phyloP scores from a whole-genome alignment of 2,888 invertebrate genomes.

The Pseudanteris insignis region DNA sequence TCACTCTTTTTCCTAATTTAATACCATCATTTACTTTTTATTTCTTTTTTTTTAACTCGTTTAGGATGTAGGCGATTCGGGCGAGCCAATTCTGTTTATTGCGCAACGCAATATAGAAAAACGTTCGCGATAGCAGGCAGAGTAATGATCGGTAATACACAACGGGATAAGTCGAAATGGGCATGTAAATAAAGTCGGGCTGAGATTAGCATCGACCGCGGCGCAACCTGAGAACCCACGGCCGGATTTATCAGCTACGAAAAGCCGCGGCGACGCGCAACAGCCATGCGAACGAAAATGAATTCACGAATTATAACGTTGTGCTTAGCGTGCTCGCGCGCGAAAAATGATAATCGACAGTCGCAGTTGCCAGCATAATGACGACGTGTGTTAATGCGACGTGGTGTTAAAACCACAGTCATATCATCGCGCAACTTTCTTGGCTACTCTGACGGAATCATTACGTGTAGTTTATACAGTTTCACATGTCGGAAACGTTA shows the following conservation, averaged over 20 bases:
- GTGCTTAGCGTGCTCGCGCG: slow-evolving; percentile 18
- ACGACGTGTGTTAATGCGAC: slow-evolving; percentile 7
- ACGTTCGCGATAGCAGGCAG: slow-evolving; percentile 27
- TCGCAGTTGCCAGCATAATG: slow-evolving; percentile 13
- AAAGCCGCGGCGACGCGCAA: slow-evolving; percentile 7
- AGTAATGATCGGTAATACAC: slow-evolving; percentile 41
- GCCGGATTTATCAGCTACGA: slow-evolving; percentile 18
- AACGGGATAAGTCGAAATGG: slow-evolving; percentile 34
- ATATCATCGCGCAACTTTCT: slow-evolving; percentile 14
- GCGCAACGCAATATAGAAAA: slow-evolving; percentile 16
- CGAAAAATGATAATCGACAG: slow-evolving; percentile 23
- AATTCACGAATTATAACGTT: slow-evolving; percentile 29
- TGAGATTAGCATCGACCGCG: slow-evolving; percentile 36
- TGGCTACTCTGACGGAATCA: slow-evolving; percentile 6
- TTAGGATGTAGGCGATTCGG: slow-evolving; percentile 26
- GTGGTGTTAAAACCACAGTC: slow-evolving; percentile 18
- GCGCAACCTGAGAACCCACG: slow-evolving; percentile 25
- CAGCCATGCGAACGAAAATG: slow-evolving; percentile 17
- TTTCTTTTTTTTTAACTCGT: too few relatives aligned
- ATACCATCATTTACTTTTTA: too few relatives aligned
- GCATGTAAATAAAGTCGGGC: slow-evolving; percentile 36
- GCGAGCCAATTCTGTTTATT: slow-evolving; percentile 28
- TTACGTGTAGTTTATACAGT: neutral
- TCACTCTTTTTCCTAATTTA: too few relatives aligned
- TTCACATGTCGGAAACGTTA: neutral